Evolutionary conservation across 1,140 invertebrate species (phyloP).

Genomic region (Pogonomyrmex californicus): DNA sequence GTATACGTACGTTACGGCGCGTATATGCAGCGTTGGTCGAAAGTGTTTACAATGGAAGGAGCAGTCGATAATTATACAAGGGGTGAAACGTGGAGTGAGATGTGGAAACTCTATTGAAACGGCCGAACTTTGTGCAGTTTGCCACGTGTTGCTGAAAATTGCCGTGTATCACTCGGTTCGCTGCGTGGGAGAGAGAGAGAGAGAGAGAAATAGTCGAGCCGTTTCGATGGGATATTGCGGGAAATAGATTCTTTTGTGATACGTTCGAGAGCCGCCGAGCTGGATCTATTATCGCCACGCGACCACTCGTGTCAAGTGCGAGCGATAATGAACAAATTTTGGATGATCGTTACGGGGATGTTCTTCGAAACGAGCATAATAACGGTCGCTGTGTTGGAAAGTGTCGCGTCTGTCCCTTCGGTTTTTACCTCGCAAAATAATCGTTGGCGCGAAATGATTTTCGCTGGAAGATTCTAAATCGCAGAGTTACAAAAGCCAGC

Average conservation of each 20-base stretch:
- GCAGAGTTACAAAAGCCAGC: slow-evolving; percentile 32
- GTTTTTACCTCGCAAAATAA: slow-evolving; percentile 19
- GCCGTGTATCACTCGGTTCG: slow-evolving; percentile 12
- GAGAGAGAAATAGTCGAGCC: not conserved
- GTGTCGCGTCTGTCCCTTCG: too few species aligned
- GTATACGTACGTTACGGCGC: not conserved
- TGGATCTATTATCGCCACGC: slow-evolving; percentile 22
- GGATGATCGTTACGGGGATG: not conserved
- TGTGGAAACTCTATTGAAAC: slow-evolving; percentile 23
- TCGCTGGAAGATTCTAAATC: slow-evolving; percentile 9
- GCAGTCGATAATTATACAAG: slow-evolving; percentile 32
- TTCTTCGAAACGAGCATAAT: not conserved
- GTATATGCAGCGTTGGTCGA: not conserved
- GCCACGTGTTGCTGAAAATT: slow-evolving; percentile 69
- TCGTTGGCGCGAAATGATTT: not conserved
- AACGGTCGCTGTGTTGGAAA: not conserved
- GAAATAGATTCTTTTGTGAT: slow-evolving; percentile 49
- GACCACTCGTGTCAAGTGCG: slow-evolving; percentile 39
- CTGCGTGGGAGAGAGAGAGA: not conserved
- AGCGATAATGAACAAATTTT: slow-evolving; percentile 33
- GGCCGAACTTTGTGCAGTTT: slow-evolving; percentile 27
- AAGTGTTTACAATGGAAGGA: not conserved
- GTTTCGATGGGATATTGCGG: slow-evolving; percentile 7
- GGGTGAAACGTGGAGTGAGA: slow-evolving; percentile 38
- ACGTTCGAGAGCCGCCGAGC: slow-evolving; percentile 18